A percentile compares a stretch with the other conserved stretches of the same genome.
Evolutionary conservation across 2,113 vertebrate genomes (phyloP).

Genomic region (Gila orcuttii): DNA sequence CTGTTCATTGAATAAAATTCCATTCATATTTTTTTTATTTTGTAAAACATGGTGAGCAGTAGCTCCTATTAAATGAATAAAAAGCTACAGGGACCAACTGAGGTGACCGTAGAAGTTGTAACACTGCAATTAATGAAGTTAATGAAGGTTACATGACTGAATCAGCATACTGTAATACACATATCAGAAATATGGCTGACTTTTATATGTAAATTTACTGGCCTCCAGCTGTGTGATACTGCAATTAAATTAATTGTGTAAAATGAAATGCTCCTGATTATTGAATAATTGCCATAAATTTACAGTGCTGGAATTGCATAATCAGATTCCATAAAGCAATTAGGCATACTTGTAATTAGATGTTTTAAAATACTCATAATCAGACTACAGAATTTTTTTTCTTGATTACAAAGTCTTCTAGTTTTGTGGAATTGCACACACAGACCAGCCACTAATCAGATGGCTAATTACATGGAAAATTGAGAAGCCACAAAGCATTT

Average conservation of each 20-base stretch:
- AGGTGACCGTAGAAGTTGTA: not conserved
- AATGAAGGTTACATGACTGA: not conserved
- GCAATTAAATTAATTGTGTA: not conserved
- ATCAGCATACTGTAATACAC: not conserved
- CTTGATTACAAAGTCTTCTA: too few species aligned
- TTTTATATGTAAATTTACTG: not conserved
- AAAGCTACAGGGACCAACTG: not conserved
- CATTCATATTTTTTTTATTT: not conserved
- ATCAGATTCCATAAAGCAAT: too few species aligned
- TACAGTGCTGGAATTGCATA: not conserved
- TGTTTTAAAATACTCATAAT: too few species aligned
- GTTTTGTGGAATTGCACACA: too few species aligned
- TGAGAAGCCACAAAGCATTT: too few species aligned
- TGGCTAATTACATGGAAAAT: too few species aligned
- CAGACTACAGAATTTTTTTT: too few species aligned
- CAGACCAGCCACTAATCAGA: too few species aligned
- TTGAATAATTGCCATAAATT: not conserved
- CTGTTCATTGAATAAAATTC: conserved; percentile 14
- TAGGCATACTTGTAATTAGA: too few species aligned
- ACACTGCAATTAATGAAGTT: not conserved
- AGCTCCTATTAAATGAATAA: not conserved
- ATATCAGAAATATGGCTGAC: not conserved
- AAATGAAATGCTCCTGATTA: not conserved
- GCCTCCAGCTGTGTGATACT: not conserved
- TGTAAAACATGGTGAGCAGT: not conserved